Base-by-base conservation (phyloP, 2,888 invertebrate species). In the Liopterus haemorrhoidalis region DNA sequence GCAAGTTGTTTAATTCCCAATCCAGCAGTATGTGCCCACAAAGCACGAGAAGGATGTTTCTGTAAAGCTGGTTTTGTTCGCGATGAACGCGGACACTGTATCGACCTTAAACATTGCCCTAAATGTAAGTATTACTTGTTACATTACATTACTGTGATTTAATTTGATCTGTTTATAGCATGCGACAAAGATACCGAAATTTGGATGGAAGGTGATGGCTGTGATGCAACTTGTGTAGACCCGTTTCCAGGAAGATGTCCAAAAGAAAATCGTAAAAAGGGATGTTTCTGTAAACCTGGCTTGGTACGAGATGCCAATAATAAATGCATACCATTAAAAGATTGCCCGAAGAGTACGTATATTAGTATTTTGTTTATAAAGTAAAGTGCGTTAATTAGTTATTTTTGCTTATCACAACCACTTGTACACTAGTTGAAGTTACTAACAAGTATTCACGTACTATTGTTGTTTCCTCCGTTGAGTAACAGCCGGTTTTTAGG, bases 61-160 rank as follows among this genome's bases (percentile, higher is more conserved):
- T 53, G 51, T 28, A 47, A 44, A 19, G n/a, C 14, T 9, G 40
- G 42, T 3, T 33, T 19, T n/a, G 14, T 52, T 8, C 33, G 41
- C n/a, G 40, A 47, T 22, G 35, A 41, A 24, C 19, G 19, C 8
- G 15, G 30, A 6, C 9, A 14, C 9, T 31, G 31, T 15, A 14
- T 31, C 15, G 3, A n/a, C 11, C 8, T 14, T 8, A 3, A 14
- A 31, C 31, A 31, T 3, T 31, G 31, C 11, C 15, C n/a, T n/a
- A n/a, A n/a, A n/a, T n/a, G n/a, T n/a, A n/a, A n/a, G n/a, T n/a
- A n/a, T n/a, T n/a, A n/a, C n/a, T n/a, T n/a, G n/a, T n/a, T n/a
- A n/a, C n/a, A n/a, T n/a, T n/a, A n/a, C n/a, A n/a, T n/a, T n/a
- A n/a, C n/a, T n/a, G n/a, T n/a, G n/a, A n/a, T n/a, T n/a, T n/a